phyloP scores from a whole-genome alignment of 2,797 vertebrate species.

The Sebastes paucispinis region DNA sequence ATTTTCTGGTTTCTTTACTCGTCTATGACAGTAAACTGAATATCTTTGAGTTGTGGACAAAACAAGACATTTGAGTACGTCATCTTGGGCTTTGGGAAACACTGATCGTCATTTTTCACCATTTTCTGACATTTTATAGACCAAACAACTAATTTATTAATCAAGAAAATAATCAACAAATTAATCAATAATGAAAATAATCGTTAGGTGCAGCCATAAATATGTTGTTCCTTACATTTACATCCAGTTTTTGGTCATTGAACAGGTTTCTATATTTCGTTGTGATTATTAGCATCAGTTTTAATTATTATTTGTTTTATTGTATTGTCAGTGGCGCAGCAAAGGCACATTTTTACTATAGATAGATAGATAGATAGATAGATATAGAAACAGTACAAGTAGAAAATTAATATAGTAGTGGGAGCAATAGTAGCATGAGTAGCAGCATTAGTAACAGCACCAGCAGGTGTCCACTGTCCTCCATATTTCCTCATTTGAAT shows the following conservation, averaged over 20 bases:
- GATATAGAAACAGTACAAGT: background rate
- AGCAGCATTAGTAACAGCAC: background rate
- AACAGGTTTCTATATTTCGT: background rate
- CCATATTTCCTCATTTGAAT: background rate
- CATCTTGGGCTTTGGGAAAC: no score
- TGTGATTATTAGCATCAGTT: background rate
- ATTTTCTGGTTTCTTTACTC: no score
- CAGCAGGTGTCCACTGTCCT: background rate
- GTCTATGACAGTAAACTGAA: no score
- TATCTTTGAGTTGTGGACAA: no score
- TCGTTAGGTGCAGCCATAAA: no score
- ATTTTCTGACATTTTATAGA: no score
- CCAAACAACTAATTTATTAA: accelerated
- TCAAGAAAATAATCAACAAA: no score
- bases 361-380: background rate
- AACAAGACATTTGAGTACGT: no score
- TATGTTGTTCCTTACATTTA: background rate
- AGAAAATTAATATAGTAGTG: background rate
- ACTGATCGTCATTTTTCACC: no score
- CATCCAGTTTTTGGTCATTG: background rate
- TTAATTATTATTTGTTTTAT: background rate
- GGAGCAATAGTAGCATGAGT: background rate
- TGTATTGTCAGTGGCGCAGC: background rate
- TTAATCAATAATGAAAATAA: no score
- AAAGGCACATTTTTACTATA: background rate